A percentile compares a stretch with the other conserved stretches of the same genome.
phyloP scores from a whole-genome alignment of 1,140 invertebrate genomes.

The Campodea augens region DNA sequence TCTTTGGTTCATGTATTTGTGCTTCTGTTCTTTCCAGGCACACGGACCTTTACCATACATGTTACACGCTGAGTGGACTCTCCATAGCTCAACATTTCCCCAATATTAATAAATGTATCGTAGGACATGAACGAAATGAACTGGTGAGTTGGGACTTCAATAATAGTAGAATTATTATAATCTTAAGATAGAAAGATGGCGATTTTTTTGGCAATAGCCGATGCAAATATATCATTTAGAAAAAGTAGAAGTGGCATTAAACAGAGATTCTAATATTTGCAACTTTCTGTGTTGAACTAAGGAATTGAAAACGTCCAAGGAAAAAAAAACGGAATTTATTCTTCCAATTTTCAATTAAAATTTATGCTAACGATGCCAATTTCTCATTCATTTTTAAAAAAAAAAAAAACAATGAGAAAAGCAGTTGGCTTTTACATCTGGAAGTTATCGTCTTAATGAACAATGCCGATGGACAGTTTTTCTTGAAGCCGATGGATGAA shows the following conservation, averaged over 20 bases:
- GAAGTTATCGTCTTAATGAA: conserved; percentile 5
- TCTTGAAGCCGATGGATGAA: conserved; percentile 1
- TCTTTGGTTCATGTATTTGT: too few species aligned
- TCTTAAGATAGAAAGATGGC: too few species aligned
- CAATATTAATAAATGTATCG: conserved; percentile 27
- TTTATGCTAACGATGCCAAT: too few species aligned
- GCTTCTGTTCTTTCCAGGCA: conserved; percentile 43
- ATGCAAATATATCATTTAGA: background rate
- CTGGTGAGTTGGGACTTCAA: conserved; percentile 27
- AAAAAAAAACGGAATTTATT: too few species aligned
- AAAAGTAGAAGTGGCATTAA: too few species aligned
- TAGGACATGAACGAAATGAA: conserved; percentile 38
- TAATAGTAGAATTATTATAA: conserved; percentile 7
- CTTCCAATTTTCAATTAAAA: too few species aligned
- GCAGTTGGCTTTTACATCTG: conserved; percentile 2
- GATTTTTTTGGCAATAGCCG: too few species aligned
- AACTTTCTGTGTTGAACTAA: too few species aligned
- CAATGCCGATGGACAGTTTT: background rate
- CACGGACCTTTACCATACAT: conserved; percentile 88
- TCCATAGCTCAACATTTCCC: conserved; percentile 76
- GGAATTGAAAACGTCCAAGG: too few species aligned
- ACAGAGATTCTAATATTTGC: too few species aligned
- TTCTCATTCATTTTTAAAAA: too few species aligned
- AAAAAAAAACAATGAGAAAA: too few species aligned
- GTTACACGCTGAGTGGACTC: conserved; percentile 87